Evolutionary conservation across 2,113 vertebrate genomes (phyloP).

Genomic region (Lichenostomus cassidix): DNA sequence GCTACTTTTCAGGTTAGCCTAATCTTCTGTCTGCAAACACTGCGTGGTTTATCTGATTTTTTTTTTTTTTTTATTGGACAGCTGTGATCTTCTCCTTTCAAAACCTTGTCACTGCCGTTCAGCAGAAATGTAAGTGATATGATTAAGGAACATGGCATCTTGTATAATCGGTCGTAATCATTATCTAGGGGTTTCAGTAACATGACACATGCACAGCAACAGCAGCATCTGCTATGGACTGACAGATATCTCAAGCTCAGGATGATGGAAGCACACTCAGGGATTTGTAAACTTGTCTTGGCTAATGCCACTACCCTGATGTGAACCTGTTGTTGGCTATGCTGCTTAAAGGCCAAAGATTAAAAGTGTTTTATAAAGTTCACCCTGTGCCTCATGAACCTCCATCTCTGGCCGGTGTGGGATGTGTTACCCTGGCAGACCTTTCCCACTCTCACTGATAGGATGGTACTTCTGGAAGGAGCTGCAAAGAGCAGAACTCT

Average conservation of each 20-base stretch:
- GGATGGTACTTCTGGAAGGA: conserved; percentile 18
- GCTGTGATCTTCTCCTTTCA: conserved; percentile 76
- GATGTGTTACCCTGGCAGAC: background rate
- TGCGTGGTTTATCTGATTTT: conserved; percentile 66
- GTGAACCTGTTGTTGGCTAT: conserved; percentile 59
- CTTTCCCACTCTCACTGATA: conserved; percentile 41
- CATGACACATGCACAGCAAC: conserved; percentile 61
- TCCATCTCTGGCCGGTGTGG: background rate
- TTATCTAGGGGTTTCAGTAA: conserved; percentile 69
- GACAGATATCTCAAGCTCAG: conserved; percentile 37
- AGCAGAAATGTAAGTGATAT: conserved; percentile 73
- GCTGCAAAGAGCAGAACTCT: conserved; percentile 11
- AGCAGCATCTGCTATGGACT: conserved; percentile 63
- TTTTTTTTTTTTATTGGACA: conserved; percentile 63
- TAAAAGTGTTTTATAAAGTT: conserved; percentile 58
- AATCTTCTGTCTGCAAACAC: conserved; percentile 54
- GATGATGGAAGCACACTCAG: conserved; percentile 28
- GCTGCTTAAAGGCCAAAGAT: conserved; percentile 60
- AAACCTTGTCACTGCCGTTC: conserved; percentile 72
- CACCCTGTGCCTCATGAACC: conserved; percentile 16
- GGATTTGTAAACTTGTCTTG: conserved; percentile 40
- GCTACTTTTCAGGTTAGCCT: conserved; percentile 24
- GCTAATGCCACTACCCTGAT: conserved; percentile 57
- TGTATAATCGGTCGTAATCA: conserved; percentile 74
- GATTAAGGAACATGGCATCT: conserved; percentile 76